Conservation (phyloP, 2,797 vertebrate species). For the Phataginus tetradactyla region DNA sequence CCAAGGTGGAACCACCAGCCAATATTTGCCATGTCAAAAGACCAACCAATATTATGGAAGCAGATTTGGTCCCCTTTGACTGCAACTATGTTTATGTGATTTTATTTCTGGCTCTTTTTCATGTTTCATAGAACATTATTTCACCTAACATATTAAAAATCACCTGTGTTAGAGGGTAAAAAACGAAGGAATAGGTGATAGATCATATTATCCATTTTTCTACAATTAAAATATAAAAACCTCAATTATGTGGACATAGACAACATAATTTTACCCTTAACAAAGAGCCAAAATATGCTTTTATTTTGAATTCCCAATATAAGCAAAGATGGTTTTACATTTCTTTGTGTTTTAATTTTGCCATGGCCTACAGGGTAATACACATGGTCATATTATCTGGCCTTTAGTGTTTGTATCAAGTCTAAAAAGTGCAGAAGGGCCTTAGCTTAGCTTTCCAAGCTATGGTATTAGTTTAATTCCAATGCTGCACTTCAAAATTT, state of each 20-base stretch:
- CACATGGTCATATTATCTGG: not conserved
- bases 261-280: slow-evolving; percentile 9
- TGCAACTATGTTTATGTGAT: not conserved
- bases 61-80: not conserved
- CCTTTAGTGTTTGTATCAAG: not conserved
- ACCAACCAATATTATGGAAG: not conserved
- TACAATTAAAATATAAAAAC: not conserved
- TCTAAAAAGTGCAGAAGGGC: not conserved
- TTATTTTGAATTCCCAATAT: slow-evolving; percentile 13
- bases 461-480: slow-evolving; percentile 58
- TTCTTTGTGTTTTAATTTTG: slow-evolving; percentile 36
- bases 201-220: not conserved
- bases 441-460: slow-evolving; percentile 38
- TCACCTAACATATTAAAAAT: slow-evolving; percentile 32
- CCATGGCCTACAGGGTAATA: slow-evolving; percentile 14
- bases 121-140: not conserved
- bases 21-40: not conserved
- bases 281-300: not conserved
- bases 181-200: not conserved
- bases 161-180: not conserved
- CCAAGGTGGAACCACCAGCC: not conserved
- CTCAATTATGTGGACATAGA: not conserved
- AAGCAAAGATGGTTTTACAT: not conserved
- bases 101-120: slow-evolving; percentile 53
- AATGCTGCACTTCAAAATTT: slow-evolving; percentile 15